phyloP scores from a whole-genome alignment of 2,888 invertebrate genomes.

The Dione vanillae region DNA sequence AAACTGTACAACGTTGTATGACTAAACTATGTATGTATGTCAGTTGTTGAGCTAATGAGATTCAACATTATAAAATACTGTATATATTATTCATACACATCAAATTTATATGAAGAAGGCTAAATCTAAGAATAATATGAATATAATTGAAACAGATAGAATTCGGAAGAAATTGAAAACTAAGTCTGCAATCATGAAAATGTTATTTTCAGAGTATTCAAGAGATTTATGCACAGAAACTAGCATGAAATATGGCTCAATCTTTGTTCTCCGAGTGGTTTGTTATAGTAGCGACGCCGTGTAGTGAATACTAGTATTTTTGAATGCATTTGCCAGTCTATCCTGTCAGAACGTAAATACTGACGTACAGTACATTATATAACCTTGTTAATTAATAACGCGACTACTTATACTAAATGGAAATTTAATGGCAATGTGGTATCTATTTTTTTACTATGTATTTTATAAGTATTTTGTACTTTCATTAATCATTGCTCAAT shows the following conservation, averaged over 20 bases:
- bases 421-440: too few relatives aligned
- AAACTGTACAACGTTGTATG: too few relatives aligned
- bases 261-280: slow-evolving; percentile 36
- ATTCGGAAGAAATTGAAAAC: slow-evolving; percentile 10
- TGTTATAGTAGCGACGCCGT: slow-evolving; percentile 17
- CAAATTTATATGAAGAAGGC: not conserved
- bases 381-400: too few relatives aligned
- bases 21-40: too few relatives aligned
- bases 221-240: slow-evolving; percentile 32
- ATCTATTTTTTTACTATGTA: too few relatives aligned
- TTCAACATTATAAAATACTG: too few relatives aligned
- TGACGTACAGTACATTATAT: too few relatives aligned
- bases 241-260: slow-evolving; percentile 31
- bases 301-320: slow-evolving; percentile 18
- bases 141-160: not conserved
- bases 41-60: too few relatives aligned
- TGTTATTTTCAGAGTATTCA: slow-evolving; percentile 20
- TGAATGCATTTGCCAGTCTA: not conserved
- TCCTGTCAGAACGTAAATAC: not conserved
- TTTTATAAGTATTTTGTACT: too few relatives aligned
- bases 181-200: slow-evolving; percentile 6
- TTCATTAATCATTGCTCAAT: too few relatives aligned
- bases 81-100: not conserved
- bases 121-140: not conserved
- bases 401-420: too few relatives aligned